Conservation (phyloP, 2,888 invertebrate species). For the Melanostoma mellinum region DNA sequence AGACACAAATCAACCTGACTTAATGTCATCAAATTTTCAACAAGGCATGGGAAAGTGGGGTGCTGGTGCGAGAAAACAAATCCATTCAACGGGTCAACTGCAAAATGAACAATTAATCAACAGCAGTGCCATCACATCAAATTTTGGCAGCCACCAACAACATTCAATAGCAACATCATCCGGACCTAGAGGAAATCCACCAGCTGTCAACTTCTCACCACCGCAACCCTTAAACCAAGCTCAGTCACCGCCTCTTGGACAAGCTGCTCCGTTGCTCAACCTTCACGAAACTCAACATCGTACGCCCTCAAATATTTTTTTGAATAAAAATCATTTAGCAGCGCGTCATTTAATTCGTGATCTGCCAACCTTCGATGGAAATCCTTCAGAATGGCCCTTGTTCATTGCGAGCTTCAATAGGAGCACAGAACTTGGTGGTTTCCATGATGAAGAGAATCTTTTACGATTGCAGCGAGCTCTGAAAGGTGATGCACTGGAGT, state of each 20-base stretch:
- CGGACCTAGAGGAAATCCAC: not conserved
- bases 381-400: conserved; percentile 26
- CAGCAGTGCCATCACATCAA: not conserved
- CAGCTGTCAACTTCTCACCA: not conserved
- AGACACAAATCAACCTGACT: not conserved
- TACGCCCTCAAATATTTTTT: conserved; percentile 8
- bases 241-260: not conserved
- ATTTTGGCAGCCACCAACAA: not conserved
- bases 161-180: not conserved
- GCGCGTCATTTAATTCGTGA: conserved; percentile 3
- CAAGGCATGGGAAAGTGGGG: not conserved
- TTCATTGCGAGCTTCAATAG: conserved; percentile 24
- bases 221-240: not conserved
- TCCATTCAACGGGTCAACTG: not conserved
- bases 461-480: conserved; percentile 1
- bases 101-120: not conserved
- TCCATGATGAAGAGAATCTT: conserved; percentile 5
- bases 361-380: conserved; percentile 10
- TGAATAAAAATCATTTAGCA: conserved; percentile 21
- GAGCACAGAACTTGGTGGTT: conserved; percentile 9
- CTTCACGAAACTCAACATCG: not conserved
- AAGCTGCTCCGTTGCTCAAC: not conserved
- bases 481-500: conserved; percentile 13
- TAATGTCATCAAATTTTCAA: not conserved
- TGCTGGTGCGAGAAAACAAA: not conserved